A percentile compares a stretch with the other conserved stretches of the same genome.
These are phyloP conservation scores for Acanthosepion pharaonis DNA, from an alignment of 2,888 invertebrate genomes.

Conservation along the genomic window DNA sequence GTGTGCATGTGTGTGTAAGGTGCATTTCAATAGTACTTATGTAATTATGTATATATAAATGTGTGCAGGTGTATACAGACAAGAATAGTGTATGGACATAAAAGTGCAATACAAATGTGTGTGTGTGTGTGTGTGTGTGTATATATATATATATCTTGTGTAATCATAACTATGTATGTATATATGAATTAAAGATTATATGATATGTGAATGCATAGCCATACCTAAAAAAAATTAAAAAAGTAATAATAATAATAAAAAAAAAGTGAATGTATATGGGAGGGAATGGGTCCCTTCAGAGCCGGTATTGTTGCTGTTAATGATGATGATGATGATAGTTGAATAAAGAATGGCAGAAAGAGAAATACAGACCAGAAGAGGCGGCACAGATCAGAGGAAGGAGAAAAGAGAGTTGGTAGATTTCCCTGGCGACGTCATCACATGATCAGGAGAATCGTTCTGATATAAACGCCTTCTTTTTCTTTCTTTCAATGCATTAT, in stretches of 20 bases:
- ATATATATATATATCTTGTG: not conserved
- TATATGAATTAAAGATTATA: not conserved
- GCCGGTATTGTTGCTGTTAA: not conserved
- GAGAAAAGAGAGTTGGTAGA: slow-evolving; percentile 1
- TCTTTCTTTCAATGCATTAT: not conserved
- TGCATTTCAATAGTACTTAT: no score
- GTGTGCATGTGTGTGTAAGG: no score
- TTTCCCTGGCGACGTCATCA: slow-evolving; percentile 10
- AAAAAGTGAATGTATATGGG: not conserved
- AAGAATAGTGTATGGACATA: not conserved
- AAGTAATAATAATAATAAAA: not conserved
- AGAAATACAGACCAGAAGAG: slow-evolving; percentile 34
- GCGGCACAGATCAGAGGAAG: not conserved
- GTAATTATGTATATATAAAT: not conserved
- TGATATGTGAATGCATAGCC: not conserved
- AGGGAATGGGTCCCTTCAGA: not conserved
- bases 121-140: not conserved
- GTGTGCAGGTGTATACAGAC: not conserved
- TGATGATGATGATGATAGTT: not conserved
- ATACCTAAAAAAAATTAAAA: not conserved
- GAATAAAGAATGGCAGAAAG: slow-evolving; percentile 38
- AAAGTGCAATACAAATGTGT: not conserved
- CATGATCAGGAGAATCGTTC: not conserved
- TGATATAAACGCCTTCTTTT: not conserved
- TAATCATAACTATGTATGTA: not conserved